These are phyloP conservation scores for Sander vitreus DNA, from an alignment of 2,113 vertebrate species.

Conservation along the genomic window DNA sequence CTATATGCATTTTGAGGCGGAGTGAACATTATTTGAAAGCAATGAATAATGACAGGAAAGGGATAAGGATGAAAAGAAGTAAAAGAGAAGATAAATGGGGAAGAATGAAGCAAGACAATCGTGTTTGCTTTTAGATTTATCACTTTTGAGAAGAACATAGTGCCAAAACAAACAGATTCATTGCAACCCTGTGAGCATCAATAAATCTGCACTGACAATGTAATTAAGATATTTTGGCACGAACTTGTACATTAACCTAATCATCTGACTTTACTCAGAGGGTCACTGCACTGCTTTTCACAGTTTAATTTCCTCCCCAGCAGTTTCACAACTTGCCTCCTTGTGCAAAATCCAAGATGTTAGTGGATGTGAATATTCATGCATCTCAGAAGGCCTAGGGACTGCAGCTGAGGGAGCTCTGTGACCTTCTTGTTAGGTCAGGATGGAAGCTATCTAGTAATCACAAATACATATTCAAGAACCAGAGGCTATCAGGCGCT, in stretches of 20 bases:
- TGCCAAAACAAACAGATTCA: slow-evolving; percentile 43
- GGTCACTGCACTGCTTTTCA: slow-evolving; percentile 31
- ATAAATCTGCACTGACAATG: slow-evolving; percentile 28
- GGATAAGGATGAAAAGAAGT: neutral
- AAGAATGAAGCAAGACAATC: slow-evolving; percentile 1
- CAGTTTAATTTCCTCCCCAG: slow-evolving; percentile 43
- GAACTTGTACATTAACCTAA: neutral
- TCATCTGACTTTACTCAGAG: slow-evolving; percentile 3
- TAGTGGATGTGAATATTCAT: slow-evolving; percentile 65
- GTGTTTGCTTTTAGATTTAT: slow-evolving; percentile 29
- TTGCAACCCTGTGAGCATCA: slow-evolving; percentile 10
- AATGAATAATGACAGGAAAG: slow-evolving; percentile 2
- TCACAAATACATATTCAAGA: slow-evolving; percentile 70
- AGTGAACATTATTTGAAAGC: neutral
- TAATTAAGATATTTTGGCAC: slow-evolving; percentile 47
- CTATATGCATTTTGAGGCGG: neutral
- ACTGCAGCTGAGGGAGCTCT: slow-evolving; percentile 41
- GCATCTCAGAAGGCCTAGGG: neutral
- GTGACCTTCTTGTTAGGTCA: slow-evolving; percentile 74
- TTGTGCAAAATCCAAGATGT: slow-evolving; percentile 43
- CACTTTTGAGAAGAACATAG: neutral
- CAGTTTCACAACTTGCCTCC: slow-evolving; percentile 47
- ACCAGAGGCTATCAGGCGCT: slow-evolving; percentile 28
- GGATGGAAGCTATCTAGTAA: slow-evolving; percentile 58
- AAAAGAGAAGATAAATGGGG: slow-evolving; percentile 7